These are phyloP conservation scores for Meda fulgida DNA, from an alignment of 2,797 vertebrate species.

Conservation along the genomic window DNA sequence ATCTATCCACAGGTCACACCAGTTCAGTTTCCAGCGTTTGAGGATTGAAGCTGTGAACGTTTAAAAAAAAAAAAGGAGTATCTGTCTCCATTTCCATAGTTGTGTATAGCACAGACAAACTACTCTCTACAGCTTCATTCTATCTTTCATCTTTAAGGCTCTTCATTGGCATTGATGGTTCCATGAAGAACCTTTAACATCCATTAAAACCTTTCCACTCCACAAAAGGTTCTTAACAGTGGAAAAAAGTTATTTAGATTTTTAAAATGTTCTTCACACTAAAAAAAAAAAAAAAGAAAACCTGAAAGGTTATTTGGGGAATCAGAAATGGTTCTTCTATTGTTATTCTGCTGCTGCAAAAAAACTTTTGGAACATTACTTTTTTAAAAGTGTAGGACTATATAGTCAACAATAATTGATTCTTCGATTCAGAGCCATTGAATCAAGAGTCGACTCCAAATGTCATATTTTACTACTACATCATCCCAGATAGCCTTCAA, in stretches of 20 bases:
- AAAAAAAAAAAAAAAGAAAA: too few relatives aligned
- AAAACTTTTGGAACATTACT: background rate
- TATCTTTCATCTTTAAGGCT: background rate
- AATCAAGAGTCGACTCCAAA: background rate
- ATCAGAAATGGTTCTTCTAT: background rate
- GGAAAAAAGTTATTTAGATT: background rate
- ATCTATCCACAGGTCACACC: slow-evolving; percentile 95
- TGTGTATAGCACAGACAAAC: background rate
- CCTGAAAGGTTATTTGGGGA: background rate
- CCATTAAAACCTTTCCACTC: background rate
- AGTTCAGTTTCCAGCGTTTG: slow-evolving; percentile 93
- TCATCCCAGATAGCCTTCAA: background rate
- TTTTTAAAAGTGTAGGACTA: too few relatives aligned
- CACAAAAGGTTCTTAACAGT: background rate
- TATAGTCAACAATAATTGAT: background rate
- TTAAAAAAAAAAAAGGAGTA: slow-evolving; percentile 55
- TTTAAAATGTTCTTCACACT: background rate
- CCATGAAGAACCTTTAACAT: background rate
- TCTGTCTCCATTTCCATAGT: background rate
- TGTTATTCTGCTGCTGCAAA: background rate
- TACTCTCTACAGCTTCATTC: background rate
- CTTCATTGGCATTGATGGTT: background rate
- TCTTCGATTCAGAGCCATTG: background rate
- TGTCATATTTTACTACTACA: too few relatives aligned
- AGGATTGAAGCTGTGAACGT: slow-evolving; percentile 84